Conservation (phyloP, 1,140 invertebrate species). For the Chrysopa pallens region DNA sequence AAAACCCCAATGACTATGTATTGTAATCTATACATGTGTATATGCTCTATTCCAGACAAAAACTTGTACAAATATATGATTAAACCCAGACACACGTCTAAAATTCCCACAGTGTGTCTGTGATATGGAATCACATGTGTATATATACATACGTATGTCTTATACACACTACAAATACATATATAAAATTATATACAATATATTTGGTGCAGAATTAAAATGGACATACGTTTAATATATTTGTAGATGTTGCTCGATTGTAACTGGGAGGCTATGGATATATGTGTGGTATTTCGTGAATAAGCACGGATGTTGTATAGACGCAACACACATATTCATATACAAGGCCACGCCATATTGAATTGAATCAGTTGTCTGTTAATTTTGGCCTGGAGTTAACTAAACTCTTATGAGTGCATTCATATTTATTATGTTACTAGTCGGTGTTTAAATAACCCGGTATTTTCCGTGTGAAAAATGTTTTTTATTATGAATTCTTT, state of each 20-base stretch:
- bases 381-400: conserved; percentile 16
- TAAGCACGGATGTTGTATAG: conserved; percentile 12
- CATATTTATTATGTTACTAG: too few species aligned
- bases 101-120: not conserved
- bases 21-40: too few species aligned
- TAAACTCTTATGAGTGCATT: too few species aligned
- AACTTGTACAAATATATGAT: not conserved
- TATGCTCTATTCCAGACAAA: not conserved
- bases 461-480: conserved; percentile 11
- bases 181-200: too few species aligned
- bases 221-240: too few species aligned
- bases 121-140: not conserved
- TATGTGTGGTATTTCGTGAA: conserved; percentile 8
- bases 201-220: too few species aligned
- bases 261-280: conserved; percentile 5
- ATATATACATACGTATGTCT: not conserved
- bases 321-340: conserved; percentile 12
- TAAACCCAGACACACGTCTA: not conserved
- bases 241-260: too few species aligned
- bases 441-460: conserved; percentile 2
- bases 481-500: conserved; percentile 10
- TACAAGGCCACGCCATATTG: conserved; percentile 23
- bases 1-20: too few species aligned
- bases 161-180: not conserved
- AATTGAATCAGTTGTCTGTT: conserved; percentile 24